Evolutionary conservation across 2,113 vertebrate species (phyloP).

Genomic region (Collichthys lucidus): DNA sequence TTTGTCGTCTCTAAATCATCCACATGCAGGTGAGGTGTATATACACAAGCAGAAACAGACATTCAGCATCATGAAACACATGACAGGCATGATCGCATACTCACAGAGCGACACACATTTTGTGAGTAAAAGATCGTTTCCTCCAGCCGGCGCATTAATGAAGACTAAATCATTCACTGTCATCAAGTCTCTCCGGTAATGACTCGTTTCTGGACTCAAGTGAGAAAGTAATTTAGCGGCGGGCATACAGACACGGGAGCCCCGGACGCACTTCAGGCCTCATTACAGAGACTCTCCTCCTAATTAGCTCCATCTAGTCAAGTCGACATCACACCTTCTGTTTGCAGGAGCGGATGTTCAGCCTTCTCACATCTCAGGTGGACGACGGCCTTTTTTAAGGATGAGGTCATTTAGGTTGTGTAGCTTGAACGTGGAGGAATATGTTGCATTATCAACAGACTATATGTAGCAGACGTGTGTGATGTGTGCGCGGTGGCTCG

Average conservation of each 20-base stretch:
- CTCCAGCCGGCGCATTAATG: constrained; percentile 23
- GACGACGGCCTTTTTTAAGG: not conserved
- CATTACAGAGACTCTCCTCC: constrained; percentile 46
- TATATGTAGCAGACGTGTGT: not conserved
- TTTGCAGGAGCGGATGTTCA: constrained; percentile 15
- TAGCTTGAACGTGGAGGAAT: not conserved
- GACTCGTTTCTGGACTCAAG: constrained; percentile 35
- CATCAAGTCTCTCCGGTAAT: constrained; percentile 18
- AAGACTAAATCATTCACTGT: constrained; percentile 39
- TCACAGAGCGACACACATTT: not conserved
- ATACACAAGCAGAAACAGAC: constrained; percentile 42
- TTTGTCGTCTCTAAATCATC: constrained; percentile 24
- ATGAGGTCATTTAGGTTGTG: not conserved
- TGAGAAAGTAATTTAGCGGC: constrained; percentile 46
- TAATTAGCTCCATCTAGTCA: constrained; percentile 51
- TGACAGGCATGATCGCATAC: not conserved
- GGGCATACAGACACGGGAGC: not conserved
- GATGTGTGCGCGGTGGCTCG: not conserved
- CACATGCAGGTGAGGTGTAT: constrained; percentile 4
- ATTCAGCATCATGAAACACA: not conserved
- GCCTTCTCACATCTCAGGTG: constrained; percentile 11
- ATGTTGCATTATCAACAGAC: not conserved
- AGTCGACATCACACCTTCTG: constrained; percentile 48
- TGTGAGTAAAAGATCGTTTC: not conserved
- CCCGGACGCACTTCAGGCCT: constrained; percentile 41